phyloP scores from a whole-genome alignment of 2,888 invertebrate genomes.

The Metallyticus violacea region DNA sequence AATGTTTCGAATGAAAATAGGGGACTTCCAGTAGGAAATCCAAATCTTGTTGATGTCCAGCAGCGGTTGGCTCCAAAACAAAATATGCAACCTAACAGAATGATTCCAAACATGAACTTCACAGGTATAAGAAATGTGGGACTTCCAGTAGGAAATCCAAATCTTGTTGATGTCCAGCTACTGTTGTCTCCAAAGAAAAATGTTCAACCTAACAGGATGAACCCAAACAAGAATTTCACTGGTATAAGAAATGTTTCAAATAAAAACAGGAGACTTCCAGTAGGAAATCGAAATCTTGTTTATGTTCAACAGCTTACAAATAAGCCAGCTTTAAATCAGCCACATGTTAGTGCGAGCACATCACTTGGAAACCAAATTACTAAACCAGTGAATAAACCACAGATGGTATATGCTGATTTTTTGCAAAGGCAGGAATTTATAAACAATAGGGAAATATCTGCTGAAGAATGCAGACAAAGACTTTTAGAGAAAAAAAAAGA shows the following conservation, averaged over 20 bases:
- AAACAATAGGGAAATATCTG: not conserved
- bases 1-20: not conserved
- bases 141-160: no score
- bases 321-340: not conserved
- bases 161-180: no score
- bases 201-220: not conserved
- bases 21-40: not conserved
- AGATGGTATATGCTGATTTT: not conserved
- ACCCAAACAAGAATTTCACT: not conserved
- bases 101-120: no score
- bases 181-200: not conserved
- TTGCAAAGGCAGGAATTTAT: not conserved
- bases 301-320: no score
- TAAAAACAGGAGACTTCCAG: not conserved
- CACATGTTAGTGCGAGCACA: no score
- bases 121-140: no score
- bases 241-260: not conserved
- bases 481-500: not conserved
- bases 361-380: not conserved
- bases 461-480: not conserved
- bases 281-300: not conserved
- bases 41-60: not conserved
- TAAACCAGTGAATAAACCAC: not conserved
- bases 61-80: no score
- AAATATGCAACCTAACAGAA: no score